Percentiles rank a stretch among this genome's conserved stretches.
Conservation (phyloP, 2,113 vertebrate genomes). For the Pterophyllum scalare region DNA sequence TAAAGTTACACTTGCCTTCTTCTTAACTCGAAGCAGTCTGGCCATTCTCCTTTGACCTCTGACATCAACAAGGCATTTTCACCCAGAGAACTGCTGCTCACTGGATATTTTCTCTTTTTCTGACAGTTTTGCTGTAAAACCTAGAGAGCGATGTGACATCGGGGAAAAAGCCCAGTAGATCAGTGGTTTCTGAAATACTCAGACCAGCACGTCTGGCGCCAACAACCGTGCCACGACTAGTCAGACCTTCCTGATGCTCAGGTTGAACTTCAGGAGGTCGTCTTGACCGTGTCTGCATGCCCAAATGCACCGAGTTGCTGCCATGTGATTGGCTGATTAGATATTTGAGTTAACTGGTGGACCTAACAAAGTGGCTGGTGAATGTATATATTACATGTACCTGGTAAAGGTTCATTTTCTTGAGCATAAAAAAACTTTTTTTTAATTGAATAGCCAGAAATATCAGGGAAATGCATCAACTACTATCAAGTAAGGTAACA, state of each 20-base stretch:
- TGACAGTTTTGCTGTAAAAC: not conserved
- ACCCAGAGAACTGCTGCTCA: not conserved
- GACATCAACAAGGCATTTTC: not conserved
- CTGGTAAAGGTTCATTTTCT: not conserved
- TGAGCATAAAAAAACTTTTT: not conserved
- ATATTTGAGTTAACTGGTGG: not conserved
- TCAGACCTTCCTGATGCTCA: not conserved
- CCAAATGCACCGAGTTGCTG: not conserved
- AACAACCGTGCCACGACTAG: not conserved
- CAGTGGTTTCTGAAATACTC: not conserved
- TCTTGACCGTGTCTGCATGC: not conserved
- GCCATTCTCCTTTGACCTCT: not conserved
- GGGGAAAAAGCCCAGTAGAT: not conserved
- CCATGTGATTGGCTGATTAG: not conserved
- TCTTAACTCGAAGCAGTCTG: not conserved
- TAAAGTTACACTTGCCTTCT: not conserved
- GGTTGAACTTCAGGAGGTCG: not conserved
- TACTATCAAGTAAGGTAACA: not conserved
- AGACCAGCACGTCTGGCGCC: not conserved
- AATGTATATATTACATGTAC: not conserved
- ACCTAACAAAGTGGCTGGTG: not conserved
- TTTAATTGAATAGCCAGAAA: not conserved
- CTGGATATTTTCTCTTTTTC: not conserved
- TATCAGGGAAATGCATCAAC: not conserved
- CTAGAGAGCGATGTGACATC: not conserved